Conservation (phyloP, 2,797 vertebrate genomes). For the Siniperca undulata region DNA sequence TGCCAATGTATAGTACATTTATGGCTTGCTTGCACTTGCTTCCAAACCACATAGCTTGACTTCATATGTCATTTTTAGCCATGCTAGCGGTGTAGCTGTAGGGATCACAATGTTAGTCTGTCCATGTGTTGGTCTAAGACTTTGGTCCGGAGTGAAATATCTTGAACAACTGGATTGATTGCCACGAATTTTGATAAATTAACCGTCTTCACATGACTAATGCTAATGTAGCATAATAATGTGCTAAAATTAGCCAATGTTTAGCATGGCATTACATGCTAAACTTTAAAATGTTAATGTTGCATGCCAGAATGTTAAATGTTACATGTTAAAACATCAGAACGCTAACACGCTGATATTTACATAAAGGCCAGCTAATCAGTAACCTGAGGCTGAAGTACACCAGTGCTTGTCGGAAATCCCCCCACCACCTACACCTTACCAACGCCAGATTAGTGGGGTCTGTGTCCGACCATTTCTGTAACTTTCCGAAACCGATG, state of each 20-base stretch:
- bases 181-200: neutral
- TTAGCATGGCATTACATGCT: neutral
- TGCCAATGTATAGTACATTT: slow-evolving; percentile 15
- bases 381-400: no score
- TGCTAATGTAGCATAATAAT: neutral
- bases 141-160: neutral
- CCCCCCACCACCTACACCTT: neutral
- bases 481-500: neutral
- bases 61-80: neutral
- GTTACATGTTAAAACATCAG: neutral
- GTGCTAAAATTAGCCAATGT: neutral
- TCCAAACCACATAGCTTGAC: neutral
- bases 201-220: neutral
- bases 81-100: neutral
- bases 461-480: neutral
- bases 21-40: neutral
- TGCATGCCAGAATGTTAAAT: neutral
- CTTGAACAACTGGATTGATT: neutral
- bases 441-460: neutral
- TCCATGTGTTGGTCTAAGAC: neutral
- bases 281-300: neutral
- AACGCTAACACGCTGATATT: neutral
- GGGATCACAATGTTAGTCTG: slow-evolving; percentile 7
- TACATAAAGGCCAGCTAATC: no score
- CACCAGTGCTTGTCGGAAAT: neutral